phyloP scores from a whole-genome alignment of 2,113 vertebrate species.

The Bucco capensis region DNA sequence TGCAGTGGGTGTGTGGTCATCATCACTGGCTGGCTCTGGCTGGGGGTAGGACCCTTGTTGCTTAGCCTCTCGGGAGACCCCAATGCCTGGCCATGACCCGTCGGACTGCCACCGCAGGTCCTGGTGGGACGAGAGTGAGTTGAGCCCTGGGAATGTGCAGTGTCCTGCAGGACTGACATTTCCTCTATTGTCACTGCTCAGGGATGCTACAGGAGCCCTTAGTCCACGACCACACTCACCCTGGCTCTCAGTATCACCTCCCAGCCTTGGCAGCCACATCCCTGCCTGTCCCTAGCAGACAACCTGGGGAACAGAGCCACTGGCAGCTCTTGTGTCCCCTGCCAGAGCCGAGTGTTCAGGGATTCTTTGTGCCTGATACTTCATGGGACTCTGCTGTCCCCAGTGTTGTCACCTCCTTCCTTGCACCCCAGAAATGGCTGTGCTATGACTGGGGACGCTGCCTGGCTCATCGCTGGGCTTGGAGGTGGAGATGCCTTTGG shows the following conservation, averaged over 20 bases:
- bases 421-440: too few species aligned
- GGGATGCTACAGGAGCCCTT: rapidly evolving
- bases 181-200: rapidly evolving
- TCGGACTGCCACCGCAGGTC: not conserved
- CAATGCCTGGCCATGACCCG: not conserved
- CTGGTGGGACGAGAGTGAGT: rapidly evolving
- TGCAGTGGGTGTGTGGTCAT: rapidly evolving
- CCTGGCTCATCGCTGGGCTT: not conserved
- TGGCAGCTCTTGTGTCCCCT: not conserved
- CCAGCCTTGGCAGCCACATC: not conserved
- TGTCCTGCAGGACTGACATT: not conserved
- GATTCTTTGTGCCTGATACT: rapidly evolving
- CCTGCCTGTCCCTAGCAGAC: not conserved
- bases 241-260: rapidly evolving
- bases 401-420: not conserved
- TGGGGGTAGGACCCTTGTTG: rapidly evolving
- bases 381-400: not conserved
- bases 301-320: rapidly evolving
- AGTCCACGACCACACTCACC: rapidly evolving
- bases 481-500: not conserved
- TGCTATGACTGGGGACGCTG: rapidly evolving
- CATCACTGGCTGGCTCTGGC: not conserved
- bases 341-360: rapidly evolving
- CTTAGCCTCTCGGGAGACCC: not conserved
- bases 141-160: rapidly evolving